These are phyloP conservation scores for Epirrita christyi DNA, from an alignment of 2,888 invertebrate genomes.

Conservation along the genomic window DNA sequence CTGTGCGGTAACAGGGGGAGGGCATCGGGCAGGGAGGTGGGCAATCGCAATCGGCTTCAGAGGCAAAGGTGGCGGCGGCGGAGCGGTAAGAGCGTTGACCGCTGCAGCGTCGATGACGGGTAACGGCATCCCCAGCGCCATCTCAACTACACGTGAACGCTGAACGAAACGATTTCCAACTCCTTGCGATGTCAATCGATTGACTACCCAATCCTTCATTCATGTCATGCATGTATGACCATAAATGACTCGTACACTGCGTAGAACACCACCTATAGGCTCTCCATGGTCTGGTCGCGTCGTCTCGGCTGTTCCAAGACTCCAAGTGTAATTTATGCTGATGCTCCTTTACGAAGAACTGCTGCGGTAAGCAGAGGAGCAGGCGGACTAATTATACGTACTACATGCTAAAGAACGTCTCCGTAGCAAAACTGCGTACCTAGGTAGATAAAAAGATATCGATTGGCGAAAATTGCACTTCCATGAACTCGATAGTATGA, in stretches of 20 bases:
- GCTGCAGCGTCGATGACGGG: constrained; percentile 45
- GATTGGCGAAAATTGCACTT: constrained; percentile 45
- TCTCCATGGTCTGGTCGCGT: too few species aligned
- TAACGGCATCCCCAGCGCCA: constrained; percentile 67
- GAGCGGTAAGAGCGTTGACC: constrained; percentile 78
- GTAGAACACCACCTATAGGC: neutral
- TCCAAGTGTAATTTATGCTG: neutral
- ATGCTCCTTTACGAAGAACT: neutral
- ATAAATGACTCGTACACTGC: too few species aligned
- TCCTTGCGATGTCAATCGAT: neutral
- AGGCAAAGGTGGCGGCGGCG: constrained; percentile 62
- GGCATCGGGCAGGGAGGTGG: constrained; percentile 32
- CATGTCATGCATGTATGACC: too few species aligned
- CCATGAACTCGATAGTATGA: constrained; percentile 41
- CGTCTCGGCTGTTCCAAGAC: too few species aligned
- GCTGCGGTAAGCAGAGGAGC: neutral
- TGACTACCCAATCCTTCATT: too few species aligned
- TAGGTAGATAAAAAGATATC: too few species aligned
- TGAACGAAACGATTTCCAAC: neutral
- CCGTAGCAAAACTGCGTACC: constrained; percentile 9
- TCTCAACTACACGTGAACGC: constrained; percentile 42
- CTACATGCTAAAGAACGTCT: neutral
- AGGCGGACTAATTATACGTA: neutral
- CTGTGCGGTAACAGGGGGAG: constrained; percentile 31
- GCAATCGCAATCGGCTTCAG: constrained; percentile 16